Evolutionary conservation across 2,888 invertebrate species (phyloP).

Genomic region (Steinernema scapterisci): DNA sequence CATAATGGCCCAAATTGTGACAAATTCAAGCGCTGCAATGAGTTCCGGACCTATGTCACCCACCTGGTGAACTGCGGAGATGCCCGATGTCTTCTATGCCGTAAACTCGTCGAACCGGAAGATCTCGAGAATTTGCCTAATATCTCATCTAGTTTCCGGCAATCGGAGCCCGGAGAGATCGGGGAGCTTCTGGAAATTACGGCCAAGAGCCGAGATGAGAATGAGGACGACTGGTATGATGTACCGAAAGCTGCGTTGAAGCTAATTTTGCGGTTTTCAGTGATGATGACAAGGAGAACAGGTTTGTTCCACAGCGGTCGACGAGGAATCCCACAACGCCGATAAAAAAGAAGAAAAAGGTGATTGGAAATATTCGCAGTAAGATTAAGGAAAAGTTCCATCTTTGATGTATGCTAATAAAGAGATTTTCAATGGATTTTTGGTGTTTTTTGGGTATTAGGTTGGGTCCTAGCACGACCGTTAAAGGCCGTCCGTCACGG

Average conservation of each 20-base stretch:
- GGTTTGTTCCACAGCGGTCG: neutral
- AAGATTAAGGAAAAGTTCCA: no score
- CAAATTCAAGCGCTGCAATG: neutral
- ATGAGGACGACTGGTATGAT: neutral
- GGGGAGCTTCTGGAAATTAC: neutral
- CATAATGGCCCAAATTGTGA: neutral
- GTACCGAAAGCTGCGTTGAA: no score
- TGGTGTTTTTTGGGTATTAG: no score
- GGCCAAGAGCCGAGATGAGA: neutral
- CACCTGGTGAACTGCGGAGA: neutral
- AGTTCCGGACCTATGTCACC: neutral
- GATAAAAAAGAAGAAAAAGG: no score
- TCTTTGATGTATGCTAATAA: no score
- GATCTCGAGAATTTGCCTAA: neutral
- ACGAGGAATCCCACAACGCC: no score
- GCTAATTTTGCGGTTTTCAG: neutral
- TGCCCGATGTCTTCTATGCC: neutral
- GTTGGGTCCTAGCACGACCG: no score
- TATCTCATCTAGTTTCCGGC: neutral
- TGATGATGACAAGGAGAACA: slow-evolving; percentile 5
- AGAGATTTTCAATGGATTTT: no score
- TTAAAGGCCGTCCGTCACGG: no score
- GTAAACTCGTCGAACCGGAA: neutral
- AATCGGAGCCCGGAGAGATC: neutral
- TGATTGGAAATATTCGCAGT: no score